Evolutionary conservation across 2,797 vertebrate species (phyloP), one percentile per base, ranked within the genome.

Genomic region (Anguilla megastoma): DNA sequence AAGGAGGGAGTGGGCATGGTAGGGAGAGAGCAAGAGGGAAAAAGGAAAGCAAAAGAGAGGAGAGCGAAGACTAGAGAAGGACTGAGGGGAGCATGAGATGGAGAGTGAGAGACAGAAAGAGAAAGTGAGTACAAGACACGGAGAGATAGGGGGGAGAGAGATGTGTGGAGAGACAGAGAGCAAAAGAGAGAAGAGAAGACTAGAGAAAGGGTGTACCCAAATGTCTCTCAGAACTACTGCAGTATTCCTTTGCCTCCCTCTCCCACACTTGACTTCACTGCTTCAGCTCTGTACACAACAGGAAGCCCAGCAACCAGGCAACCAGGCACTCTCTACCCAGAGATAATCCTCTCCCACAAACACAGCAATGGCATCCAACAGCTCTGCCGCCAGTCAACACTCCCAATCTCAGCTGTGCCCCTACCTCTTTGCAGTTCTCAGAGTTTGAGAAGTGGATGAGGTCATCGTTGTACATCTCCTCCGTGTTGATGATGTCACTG

Each of bases 401-500:
- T 8, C 36, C 41, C 41, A 45, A 48, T 82, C 18, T 36, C 27
- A 33, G 74, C 27, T 5, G 36, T 7, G 36, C 30, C 6, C 74
- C 36, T 91, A 99, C 99, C 98, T 99, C 98, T 96, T 99, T 99
- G 95, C 98, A 99, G 95, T 99, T 99, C 91, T 99, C 98, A 0
- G 98, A 99, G 95, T 99, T 99, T 89, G 99, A 99, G 94, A 99
- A 99, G 94, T 99, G 99, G 94, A 99, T 97, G 90, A 99, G 98
- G 93, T 99, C 99, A 4, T 99, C 99, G 0, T 99, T 99, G 95
- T 99, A 99, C 99, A 99, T 99, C 94, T 99, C 99, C 92, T 99
- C 98, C 69, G 98, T 99, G 92, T 98, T 99, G 95, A 99, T 99
- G 95, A 99, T 98, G 94, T 99, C 99, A 7, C 98, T 99, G 96